phyloP scores from a whole-genome alignment of 64 coral and sea anemone genomes.

The Pocillopora verrucosa region DNA sequence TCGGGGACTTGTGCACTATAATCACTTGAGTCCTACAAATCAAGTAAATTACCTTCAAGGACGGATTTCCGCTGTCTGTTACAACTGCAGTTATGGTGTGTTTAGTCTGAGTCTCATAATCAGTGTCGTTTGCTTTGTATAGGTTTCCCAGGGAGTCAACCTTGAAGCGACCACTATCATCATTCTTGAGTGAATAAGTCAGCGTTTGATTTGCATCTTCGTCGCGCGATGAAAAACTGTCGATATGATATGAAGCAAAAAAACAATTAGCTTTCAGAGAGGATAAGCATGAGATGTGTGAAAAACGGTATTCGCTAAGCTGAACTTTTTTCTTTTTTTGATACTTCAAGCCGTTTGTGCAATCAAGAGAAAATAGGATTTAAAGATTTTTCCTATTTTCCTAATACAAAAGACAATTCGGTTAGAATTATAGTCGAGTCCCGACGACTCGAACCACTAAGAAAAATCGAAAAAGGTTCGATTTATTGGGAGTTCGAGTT shows the following conservation, averaged over 20 bases:
- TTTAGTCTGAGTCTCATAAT: constrained; percentile 70
- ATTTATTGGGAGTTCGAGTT: too few relatives aligned
- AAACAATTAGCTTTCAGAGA: background rate
- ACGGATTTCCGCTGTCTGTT: constrained; percentile 66
- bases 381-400: too few relatives aligned
- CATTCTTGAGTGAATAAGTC: constrained; percentile 64
- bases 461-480: too few relatives aligned
- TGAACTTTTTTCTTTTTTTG: too few relatives aligned
- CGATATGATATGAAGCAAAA: background rate
- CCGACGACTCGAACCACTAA: too few relatives aligned
- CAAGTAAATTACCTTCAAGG: constrained; percentile 50
- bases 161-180: constrained; percentile 71
- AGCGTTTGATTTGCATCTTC: constrained; percentile 56
- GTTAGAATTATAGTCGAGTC: too few relatives aligned
- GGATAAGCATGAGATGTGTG: background rate
- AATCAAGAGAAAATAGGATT: too few relatives aligned
- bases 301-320: background rate
- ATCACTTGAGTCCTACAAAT: too few relatives aligned
- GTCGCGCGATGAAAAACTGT: constrained; percentile 54
- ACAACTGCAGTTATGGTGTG: constrained; percentile 63
- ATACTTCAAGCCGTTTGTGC: too few relatives aligned
- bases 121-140: constrained; percentile 58
- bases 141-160: constrained; percentile 58
- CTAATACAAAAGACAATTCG: too few relatives aligned
- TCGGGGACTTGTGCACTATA: too few relatives aligned